Evolutionary conservation across 2,113 vertebrate genomes (phyloP), one percentile per base, ranked within the genome.

Genomic region (Procavia capensis): DNA sequence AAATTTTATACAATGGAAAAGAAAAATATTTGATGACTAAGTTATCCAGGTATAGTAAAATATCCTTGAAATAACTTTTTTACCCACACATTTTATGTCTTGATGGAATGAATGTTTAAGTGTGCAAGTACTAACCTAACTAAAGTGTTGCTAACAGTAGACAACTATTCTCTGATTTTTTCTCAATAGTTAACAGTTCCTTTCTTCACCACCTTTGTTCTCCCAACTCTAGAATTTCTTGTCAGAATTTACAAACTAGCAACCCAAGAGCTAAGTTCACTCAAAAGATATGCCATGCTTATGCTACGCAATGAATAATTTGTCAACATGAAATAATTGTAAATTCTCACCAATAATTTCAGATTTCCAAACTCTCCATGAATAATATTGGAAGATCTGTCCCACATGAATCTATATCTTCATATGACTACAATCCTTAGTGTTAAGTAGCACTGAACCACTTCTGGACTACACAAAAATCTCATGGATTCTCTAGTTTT

Each of bases 1-100:
- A 98, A 98, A 98, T 98, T 98, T 97, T 96, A 98, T 92, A 98
- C 63, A 96, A 54, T 85, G 96, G n/a, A n/a, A n/a, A n/a, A n/a
- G n/a, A n/a, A n/a, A n/a, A 85, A 27, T 13, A 27, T 64, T 70
- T 79, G n/a, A 68, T 50, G 9, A 70, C 91, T 91, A 79, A 39
- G 61, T 61, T 7, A 83, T 36, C 24, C 13, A 89, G 6, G 11
- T 24, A 72, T 34, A 1, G 29, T 78, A 27, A 10, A 87, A 80
- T 2, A 66, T 36, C 43, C 11, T 83, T 92, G 10, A 92, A 89
- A 63, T 8, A 82, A 9, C 1, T 29, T 64, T 54, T 90, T 50
- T 85, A 74, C 16, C n/a, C 9, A 43, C 31, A 4, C 76, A 3
- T 29, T 66, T 72, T 87, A 31, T 36, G 9, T 11, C 27, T 79